A percentile compares a stretch with the other conserved stretches of the same genome.
These are phyloP conservation scores for Antennarius maculatus DNA, from an alignment of 2,797 vertebrate genomes.

Conservation along the genomic window DNA sequence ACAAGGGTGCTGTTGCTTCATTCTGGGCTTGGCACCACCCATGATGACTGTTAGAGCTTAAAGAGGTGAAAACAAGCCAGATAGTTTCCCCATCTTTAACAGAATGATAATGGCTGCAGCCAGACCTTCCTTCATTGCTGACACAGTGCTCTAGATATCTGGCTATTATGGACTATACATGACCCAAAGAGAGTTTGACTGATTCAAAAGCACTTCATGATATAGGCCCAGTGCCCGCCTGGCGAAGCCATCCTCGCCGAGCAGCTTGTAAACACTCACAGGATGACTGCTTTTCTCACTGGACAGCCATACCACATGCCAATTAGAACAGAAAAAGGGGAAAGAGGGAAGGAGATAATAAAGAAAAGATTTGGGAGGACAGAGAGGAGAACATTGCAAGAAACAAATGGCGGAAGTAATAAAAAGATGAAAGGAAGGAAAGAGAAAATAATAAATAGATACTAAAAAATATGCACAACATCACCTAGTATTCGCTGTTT, in stretches of 20 bases:
- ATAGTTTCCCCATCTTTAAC: too few relatives aligned
- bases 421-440: too few relatives aligned
- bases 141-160: too few relatives aligned
- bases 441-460: slow-evolving; percentile 6
- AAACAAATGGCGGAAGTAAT: background rate
- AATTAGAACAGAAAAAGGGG: slow-evolving; percentile 51
- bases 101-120: too few relatives aligned
- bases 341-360: background rate
- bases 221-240: slow-evolving; percentile 40
- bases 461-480: background rate
- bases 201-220: slow-evolving; percentile 27
- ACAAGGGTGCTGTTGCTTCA: too few relatives aligned
- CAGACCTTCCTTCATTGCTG: too few relatives aligned
- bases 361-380: background rate
- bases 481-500: background rate
- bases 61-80: too few relatives aligned
- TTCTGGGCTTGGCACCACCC: too few relatives aligned
- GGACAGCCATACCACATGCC: slow-evolving; percentile 58
- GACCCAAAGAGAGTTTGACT: slow-evolving; percentile 12
- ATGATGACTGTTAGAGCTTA: too few relatives aligned
- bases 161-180: background rate
- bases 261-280: slow-evolving; percentile 64
- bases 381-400: background rate
- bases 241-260: slow-evolving; percentile 55
- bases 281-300: slow-evolving; percentile 51